Evolutionary conservation across 2,888 invertebrate genomes (phyloP).

Genomic region (Julus scandinavius): DNA sequence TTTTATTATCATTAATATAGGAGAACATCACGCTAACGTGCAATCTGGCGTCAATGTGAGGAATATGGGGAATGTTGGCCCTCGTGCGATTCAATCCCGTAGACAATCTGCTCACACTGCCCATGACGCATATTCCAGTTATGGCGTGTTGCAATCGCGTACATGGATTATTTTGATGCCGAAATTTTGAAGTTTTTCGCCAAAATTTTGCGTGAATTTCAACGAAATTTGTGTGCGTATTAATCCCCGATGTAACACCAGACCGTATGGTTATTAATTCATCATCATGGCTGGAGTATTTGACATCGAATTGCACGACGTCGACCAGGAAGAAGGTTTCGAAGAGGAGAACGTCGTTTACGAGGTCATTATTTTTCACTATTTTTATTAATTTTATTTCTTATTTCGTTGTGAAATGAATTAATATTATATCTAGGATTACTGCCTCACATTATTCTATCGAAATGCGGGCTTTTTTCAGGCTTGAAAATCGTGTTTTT

Average conservation of each 20-base stretch:
- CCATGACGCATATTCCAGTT: neutral
- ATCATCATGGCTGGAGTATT: constrained; percentile 55
- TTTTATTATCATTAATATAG: no score
- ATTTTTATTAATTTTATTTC: neutral
- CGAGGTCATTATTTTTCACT: neutral
- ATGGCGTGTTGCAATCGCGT: neutral
- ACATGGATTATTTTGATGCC: neutral
- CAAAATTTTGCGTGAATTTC: neutral
- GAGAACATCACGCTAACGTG: neutral
- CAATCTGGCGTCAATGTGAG: neutral
- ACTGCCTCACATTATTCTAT: neutral
- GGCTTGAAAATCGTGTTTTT: neutral
- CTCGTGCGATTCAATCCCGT: neutral
- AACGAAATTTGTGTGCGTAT: no score
- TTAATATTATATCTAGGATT: neutral
- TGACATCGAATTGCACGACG: constrained; percentile 56
- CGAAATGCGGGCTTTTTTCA: neutral
- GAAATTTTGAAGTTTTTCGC: neutral
- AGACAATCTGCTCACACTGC: neutral
- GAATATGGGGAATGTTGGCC: neutral
- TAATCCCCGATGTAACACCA: neutral
- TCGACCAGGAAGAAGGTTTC: neutral
- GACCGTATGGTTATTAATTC: neutral
- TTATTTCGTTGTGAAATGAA: neutral
- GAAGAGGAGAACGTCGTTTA: constrained; percentile 12